Evolutionary conservation across 2,797 vertebrate genomes (phyloP), one percentile per base, ranked within the genome.

Genomic region (Pipistrellus pygmaeus): DNA sequence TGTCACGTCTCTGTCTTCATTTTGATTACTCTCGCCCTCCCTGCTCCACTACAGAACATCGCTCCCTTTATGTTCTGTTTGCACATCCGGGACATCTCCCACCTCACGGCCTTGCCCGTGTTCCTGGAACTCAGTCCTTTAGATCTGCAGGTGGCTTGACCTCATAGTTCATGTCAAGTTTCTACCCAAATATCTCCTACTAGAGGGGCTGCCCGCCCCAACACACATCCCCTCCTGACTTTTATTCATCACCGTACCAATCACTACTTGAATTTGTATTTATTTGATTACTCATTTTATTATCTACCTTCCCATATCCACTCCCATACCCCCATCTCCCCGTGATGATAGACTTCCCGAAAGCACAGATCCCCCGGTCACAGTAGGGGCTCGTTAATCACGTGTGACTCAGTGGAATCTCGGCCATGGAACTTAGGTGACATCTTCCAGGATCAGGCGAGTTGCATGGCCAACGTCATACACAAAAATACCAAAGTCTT

Each of bases 401-500:
- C 4, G 48, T 57, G 14, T 86, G 82, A 90, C 21, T 93, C 57
- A 30, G 5, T 44, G 78, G 85, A 82, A 88, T 55, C 83, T 93
- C 83, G 57, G 44, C 21, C 25, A 25, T 32, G 51, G 46, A 71
- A 88, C 62, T 62, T 73, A 72, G 38, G 68, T 92, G 44, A 46
- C 38, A 51, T 46, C 32, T 82, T 92, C 9, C 32, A 87, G 68
- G 17, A 68, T 75, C 30, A 68, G 77, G 48, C 32, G 41, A 72
- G 51, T 53, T 38, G 53, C 27, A 53, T 30, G 46, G 80, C 2
- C 5, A 62, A 3, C 27, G 23, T 66, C 35, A 75, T 30, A 82
- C 13, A 90, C n/a, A 53, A 80, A 85, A 38, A 69, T 27, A 44
- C 10, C 10, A 21, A 64, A 72, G 68, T 69, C 17, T 62, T 85